phyloP scores from a whole-genome alignment of 1,140 invertebrate species.

The Cotesia vestalis region DNA sequence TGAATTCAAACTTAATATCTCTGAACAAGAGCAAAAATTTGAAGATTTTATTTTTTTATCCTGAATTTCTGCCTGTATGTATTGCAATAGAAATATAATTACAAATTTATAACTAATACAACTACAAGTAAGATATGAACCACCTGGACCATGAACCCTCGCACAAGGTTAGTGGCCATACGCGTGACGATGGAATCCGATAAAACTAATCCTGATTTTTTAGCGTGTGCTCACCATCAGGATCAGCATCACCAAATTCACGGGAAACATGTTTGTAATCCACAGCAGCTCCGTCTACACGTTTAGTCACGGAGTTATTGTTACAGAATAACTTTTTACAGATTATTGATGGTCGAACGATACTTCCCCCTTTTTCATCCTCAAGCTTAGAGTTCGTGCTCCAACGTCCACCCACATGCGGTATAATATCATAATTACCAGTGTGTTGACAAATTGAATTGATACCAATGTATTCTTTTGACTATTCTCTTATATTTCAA shows the following conservation, averaged over 20 bases:
- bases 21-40: no score
- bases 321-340: conserved; percentile 52
- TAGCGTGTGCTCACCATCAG: background rate
- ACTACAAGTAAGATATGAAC: background rate
- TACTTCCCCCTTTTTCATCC: conserved; percentile 5
- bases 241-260: background rate
- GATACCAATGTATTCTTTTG: conserved; percentile 65
- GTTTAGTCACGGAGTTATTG: conserved; percentile 40
- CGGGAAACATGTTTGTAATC: conserved; percentile 13
- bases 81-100: no score
- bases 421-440: conserved; percentile 65
- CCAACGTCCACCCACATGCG: conserved; percentile 31
- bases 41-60: no score
- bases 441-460: conserved; percentile 66
- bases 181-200: conserved; percentile 17
- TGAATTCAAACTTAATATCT: no score
- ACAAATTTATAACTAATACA: no score
- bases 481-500: conserved; percentile 33
- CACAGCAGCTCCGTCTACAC: conserved; percentile 10
- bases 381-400: conserved; percentile 13
- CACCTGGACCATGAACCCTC: conserved; percentile 3
- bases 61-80: no score
- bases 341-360: conserved; percentile 58
- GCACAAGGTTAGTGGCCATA: background rate
- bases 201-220: conserved; percentile 10